A percentile compares a stretch with the other conserved stretches of the same genome.
These are phyloP conservation scores for Muraenolepis orangiensis DNA, from an alignment of 2,797 vertebrate species.

Conservation along the genomic window DNA sequence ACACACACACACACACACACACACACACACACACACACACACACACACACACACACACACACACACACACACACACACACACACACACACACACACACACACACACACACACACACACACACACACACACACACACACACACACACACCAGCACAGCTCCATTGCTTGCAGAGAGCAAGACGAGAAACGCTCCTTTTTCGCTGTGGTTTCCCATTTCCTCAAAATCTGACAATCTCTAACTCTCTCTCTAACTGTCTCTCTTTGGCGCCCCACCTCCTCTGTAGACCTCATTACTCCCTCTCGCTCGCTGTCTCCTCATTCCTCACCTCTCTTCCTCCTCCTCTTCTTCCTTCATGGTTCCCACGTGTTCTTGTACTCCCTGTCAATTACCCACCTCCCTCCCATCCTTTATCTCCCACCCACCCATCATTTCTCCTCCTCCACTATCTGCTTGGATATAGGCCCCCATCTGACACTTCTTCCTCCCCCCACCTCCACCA, in stretches of 20 bases:
- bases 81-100: too few species aligned
- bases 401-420: slow-evolving; percentile 51
- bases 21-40: too few species aligned
- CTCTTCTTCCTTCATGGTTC: slow-evolving; percentile 43
- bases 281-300: slow-evolving; percentile 58
- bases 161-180: too few species aligned
- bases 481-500: slow-evolving; percentile 39
- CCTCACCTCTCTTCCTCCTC: slow-evolving; percentile 13
- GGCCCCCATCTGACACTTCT: not conserved
- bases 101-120: too few species aligned
- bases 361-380: slow-evolving; percentile 39
- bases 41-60: too few species aligned
- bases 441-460: slow-evolving; percentile 29
- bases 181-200: slow-evolving; percentile 47
- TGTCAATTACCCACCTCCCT: slow-evolving; percentile 55
- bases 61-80: too few species aligned
- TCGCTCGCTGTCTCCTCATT: not conserved
- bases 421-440: slow-evolving; percentile 49
- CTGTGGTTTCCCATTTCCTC: slow-evolving; percentile 31
- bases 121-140: too few species aligned
- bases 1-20: too few species aligned
- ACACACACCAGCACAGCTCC: too few species aligned
- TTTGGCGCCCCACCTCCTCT: slow-evolving; percentile 43
- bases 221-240: slow-evolving; percentile 18
- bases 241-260: slow-evolving; percentile 8